Percentiles rank a stretch among this genome's conserved stretches.
These are phyloP conservation scores for Morbakka virulenta DNA, from an alignment of 30 jellyfish, hydroid and myxozoan species.

Conservation along the genomic window DNA sequence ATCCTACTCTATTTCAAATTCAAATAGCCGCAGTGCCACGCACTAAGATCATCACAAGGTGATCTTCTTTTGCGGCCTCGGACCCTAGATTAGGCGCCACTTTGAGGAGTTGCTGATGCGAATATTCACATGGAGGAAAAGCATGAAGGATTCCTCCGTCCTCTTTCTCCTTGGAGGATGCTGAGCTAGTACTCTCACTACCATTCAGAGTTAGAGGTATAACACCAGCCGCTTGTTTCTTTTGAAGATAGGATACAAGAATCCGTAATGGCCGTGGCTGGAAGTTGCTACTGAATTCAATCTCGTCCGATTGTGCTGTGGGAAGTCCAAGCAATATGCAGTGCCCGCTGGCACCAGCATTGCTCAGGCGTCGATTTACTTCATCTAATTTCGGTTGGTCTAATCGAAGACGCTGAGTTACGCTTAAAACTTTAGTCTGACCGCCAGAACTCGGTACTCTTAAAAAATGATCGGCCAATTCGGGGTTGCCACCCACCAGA, in stretches of 20 bases:
- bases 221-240: conserved; percentile 99
- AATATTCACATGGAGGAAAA: conserved; percentile 96
- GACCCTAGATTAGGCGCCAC: conserved; percentile 96
- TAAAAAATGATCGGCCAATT: conserved; percentile 79
- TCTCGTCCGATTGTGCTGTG: conserved; percentile 73
- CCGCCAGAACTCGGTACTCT: conserved; percentile 98
- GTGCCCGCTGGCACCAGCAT: conserved; percentile 98
- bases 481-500: conserved; percentile 98
- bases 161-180: conserved; percentile 62
- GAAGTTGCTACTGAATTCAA: conserved; percentile 66
- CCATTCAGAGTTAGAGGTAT: conserved; percentile 74
- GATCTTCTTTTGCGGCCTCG: conserved; percentile 95
- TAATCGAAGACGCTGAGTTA: conserved; percentile 92
- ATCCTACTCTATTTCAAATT: no score
- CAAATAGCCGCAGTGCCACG: conserved; percentile 90
- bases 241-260: conserved; percentile 87
- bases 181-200: no score
- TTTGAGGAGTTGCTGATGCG: conserved; percentile 93
- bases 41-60: conserved; percentile 86
- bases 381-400: conserved; percentile 98
- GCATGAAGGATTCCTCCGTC: conserved; percentile 98
- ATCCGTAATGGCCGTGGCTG: conserved; percentile 90
- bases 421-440: conserved; percentile 74
- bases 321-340: conserved; percentile 92
- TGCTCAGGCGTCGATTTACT: conserved; percentile 89